Evolutionary conservation across 2,888 invertebrate species (phyloP).

Genomic region (Drosophila eohydei): DNA sequence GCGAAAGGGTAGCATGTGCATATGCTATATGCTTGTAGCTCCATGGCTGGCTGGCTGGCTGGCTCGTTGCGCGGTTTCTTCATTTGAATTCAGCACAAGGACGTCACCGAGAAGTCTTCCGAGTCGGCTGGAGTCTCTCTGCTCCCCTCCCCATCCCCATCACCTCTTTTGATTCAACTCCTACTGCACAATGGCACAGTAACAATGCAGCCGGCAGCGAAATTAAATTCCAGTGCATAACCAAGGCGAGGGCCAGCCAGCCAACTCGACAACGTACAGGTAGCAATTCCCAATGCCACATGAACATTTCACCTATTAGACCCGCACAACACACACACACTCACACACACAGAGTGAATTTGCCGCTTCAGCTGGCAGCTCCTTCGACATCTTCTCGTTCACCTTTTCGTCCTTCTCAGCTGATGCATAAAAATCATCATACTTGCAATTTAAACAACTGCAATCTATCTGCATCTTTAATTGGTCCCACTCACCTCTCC

Average conservation of each 20-base stretch:
- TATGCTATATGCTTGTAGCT: constrained; percentile 60
- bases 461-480: constrained; percentile 80
- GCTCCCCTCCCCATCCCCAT: neutral
- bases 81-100: constrained; percentile 79
- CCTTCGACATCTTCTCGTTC: constrained; percentile 18
- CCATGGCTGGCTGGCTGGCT: neutral
- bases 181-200: constrained; percentile 55
- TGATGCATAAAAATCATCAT: constrained; percentile 80
- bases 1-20: constrained; percentile 55
- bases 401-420: constrained; percentile 37
- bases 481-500: constrained; percentile 44
- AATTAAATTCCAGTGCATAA: constrained; percentile 81
- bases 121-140: constrained; percentile 5
- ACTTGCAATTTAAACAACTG: constrained; percentile 78
- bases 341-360: constrained; percentile 19
- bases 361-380: constrained; percentile 43
- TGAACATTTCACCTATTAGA: constrained; percentile 72
- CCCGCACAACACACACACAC: constrained; percentile 54
- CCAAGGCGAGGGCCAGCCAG: constrained; percentile 53
- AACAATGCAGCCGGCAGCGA: constrained; percentile 72
- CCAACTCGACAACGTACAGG: constrained; percentile 33
- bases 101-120: constrained; percentile 36
- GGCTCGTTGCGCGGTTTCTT: constrained; percentile 68
- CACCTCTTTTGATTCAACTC: constrained; percentile 14
- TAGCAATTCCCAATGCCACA: constrained; percentile 62